Evolutionary conservation across 2,113 vertebrate species (phyloP), one percentile per base, ranked within the genome.

Genomic region (Cryptomyrus ogoouensis): DNA sequence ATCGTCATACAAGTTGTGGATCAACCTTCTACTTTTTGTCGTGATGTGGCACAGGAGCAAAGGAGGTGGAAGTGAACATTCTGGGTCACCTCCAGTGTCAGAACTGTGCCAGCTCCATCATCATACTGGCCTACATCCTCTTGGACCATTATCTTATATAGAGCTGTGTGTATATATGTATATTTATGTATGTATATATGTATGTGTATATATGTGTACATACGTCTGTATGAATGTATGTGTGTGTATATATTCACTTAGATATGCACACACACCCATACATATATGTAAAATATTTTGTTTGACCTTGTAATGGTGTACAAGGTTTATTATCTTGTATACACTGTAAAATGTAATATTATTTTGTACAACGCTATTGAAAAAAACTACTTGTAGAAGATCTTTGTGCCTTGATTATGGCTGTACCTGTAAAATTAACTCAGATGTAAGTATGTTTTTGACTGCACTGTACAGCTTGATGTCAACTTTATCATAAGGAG

Each of bases 371-470:
- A 96, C 95, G 96, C 96, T 95, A 95, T 96, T 96, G 94, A 91
- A 92, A 91, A 56, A 90, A 88, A 90, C 89, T 94, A 95, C 95
- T 96, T 96, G 96, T 97, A 96, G 96, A 96, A 96, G 95, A 96
- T 96, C 95, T 96, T 94, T 96, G 96, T 97, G 97, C 97, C 97
- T 97, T 97, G 95, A 95, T 95, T 95, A 95, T 95, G 96, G 96
- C 96, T 95, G 93, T 95, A 95, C 95, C 95, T 96, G 95, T 96
- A 96, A 91, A 95, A 96, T 96, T 95, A 96, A 95, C 96, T 96
- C 95, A 95, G 95, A 96, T 96, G 95, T 95, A 96, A 95, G 94
- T 93, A 94, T 93, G 95, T 96, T 96, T 96, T 95, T 94, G 96
- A 95, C 94, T 94, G 96, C 95, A 95, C 94, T 97, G 93, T 96